A percentile compares a stretch with the other conserved stretches of the same genome.
Conservation (phyloP, 2,797 vertebrate genomes). For the Jordanella pulchra region DNA sequence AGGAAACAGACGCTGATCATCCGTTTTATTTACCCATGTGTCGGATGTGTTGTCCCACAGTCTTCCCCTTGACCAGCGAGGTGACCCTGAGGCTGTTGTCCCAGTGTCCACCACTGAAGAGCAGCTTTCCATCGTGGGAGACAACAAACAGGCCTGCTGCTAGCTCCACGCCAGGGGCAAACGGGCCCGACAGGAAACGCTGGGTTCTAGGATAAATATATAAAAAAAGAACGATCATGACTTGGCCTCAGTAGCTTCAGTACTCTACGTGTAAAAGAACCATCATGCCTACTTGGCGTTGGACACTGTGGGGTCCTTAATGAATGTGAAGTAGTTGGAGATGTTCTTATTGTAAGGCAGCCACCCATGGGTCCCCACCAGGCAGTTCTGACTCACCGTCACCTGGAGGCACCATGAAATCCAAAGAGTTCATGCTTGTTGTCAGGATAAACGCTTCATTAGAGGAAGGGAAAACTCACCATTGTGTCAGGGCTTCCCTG, state of each 20-base stretch:
- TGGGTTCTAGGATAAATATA: slow-evolving; percentile 81
- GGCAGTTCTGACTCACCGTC: slow-evolving; percentile 86
- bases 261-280: background rate
- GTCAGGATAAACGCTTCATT: background rate
- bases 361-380: slow-evolving; percentile 94
- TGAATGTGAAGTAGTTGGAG: slow-evolving; percentile 98
- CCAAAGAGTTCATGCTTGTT: background rate
- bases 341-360: slow-evolving; percentile 95
- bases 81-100: slow-evolving; percentile 95
- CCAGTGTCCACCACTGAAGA: slow-evolving; percentile 97
- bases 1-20: background rate
- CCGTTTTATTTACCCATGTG: slow-evolving; percentile 88
- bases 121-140: slow-evolving; percentile 93
- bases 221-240: background rate
- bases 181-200: slow-evolving; percentile 86
- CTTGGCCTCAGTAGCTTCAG: too few relatives aligned
- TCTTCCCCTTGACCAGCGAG: slow-evolving; percentile 90
- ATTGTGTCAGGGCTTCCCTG: slow-evolving; percentile 93
- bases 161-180: slow-evolving; percentile 88
- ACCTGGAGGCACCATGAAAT: slow-evolving; percentile 72
- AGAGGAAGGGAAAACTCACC: slow-evolving; percentile 75
- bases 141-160: slow-evolving; percentile 87
- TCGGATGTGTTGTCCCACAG: slow-evolving; percentile 88
- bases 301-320: slow-evolving; percentile 92
- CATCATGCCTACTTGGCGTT: slow-evolving; percentile 88